Evolutionary conservation across 2,797 vertebrate species (phyloP), one percentile per base, ranked within the genome.

Genomic region (Peromyscus attwateri): DNA sequence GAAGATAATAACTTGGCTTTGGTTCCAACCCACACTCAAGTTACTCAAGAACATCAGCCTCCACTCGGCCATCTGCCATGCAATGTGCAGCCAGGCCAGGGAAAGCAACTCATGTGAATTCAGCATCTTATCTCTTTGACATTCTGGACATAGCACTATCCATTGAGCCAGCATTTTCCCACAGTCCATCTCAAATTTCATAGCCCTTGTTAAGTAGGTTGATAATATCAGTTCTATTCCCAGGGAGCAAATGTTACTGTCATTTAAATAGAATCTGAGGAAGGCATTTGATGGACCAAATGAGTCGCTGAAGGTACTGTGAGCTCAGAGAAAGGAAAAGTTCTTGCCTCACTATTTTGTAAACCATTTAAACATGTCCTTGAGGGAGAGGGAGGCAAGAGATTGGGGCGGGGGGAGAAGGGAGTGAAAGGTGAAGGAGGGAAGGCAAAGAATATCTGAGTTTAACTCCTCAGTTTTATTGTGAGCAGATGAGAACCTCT

Each of bases 181-280:
- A 95, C 96, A 97, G 97, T 92, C 79, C 90, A 71, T 92, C 96
- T 98, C 97, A 95, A 95, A 89, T 97, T 96, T 97, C 97, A 93
- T 91, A 95, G 95, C 43, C 85, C 87, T 96, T 97, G 85, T 97
- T 96, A 96, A 96, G 90, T 92, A 94, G 93, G 43, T 91, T 91
- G 97, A 97, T 97, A 83, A 49, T 91, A 97, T 97, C 97, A 84
- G 88, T 87, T 43, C 70, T 93, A 46, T 94, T 94, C 93, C 79
- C 93, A 89, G 88, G 83, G 84, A 96, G 60, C 92, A 96, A 97
- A 95, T 87, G 90, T 92, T 96, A 93, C 95, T 85, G 64, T 95
- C 84, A 96, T 95, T 97, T 94, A 94, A 84, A 95, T 68, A 96
- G 82, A 95, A 81, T 88, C 76, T 27, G 60, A 97, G 49, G 87